Base-by-base conservation (phyloP, 2,888 invertebrate species). In the Watsonalla cultraria region DNA sequence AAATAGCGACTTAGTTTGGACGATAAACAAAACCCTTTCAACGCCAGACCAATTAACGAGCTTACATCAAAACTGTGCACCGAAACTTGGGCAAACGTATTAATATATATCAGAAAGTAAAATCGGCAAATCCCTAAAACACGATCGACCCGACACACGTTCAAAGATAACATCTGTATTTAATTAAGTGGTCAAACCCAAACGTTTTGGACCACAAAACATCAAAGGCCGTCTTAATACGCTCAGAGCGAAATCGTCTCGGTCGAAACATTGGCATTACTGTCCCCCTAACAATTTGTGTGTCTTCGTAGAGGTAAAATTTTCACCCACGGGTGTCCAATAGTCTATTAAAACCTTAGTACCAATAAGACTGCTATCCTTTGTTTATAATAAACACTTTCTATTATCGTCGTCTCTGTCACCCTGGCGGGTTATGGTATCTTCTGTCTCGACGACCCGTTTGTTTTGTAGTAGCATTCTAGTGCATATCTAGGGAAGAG, bases 321-420 rank as follows among this genome's bases (percentile, higher is more conserved):
- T 75, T 74, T 72, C 72, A 70, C 76, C 80, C 73, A 79, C 82
- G 77, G 81, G 77, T 71, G 80, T 80, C 87, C 86, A 82, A 86
- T 86, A 84, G 86, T 84, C 80, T 75, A 80, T 81, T 79, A 81
- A 79, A 80, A 72, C 78, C 68, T 74, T 71, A 74, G 70, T 84
- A 86, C 87, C 89, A 88, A 88, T 88, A 87, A 88, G 86, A 85
- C 87, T 84, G 42, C 77, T 82, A 86, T 87, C 86, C 89, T 87
- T 87, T 89, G 89, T 87, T 89, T 89, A 89, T 88, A 84, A 89
- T 90, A 89, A 89, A 90, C 89, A 88, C 86, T 86, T 88, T 84
- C 84, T 72, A 82, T 79, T 76, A 58, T 57, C 47, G 51, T 62
- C 64, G 46, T 83, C 83, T 66, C 74, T 62, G 47, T 82, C 66